Evolutionary conservation across 1,140 invertebrate genomes (phyloP).

Genomic region (Hermetia illucens): DNA sequence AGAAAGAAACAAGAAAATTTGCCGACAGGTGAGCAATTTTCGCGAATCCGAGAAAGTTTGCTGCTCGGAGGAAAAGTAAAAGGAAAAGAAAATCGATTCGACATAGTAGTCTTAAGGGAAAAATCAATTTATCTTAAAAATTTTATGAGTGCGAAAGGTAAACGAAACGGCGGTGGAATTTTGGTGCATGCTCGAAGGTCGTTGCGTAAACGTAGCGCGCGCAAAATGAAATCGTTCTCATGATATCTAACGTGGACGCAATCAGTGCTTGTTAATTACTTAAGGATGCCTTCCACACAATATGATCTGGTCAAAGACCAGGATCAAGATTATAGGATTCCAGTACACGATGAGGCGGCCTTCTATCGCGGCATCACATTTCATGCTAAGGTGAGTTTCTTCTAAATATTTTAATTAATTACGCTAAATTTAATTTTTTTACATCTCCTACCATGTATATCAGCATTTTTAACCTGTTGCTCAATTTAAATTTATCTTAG

Average conservation of each 20-base stretch:
- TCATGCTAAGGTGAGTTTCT: conserved; percentile 89
- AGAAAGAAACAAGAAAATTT: no score
- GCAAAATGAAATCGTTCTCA: conserved; percentile 32
- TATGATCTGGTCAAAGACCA: conserved; percentile 90
- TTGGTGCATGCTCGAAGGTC: conserved; percentile 15
- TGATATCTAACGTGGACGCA: conserved; percentile 32
- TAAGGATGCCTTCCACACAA: conserved; percentile 70
- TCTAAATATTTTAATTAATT: no score
- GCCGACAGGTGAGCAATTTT: no score
- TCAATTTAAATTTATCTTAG: no score
- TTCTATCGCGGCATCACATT: conserved; percentile 94
- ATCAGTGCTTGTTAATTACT: conserved; percentile 32
- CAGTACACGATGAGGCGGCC: conserved; percentile 87
- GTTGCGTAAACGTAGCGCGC: conserved; percentile 27
- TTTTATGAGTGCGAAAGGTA: conserved; percentile 2
- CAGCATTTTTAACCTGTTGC: no score
- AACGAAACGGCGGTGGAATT: background rate
- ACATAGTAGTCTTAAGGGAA: no score
- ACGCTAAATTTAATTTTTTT: no score
- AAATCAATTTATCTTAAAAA: no score
- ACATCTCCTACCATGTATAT: no score
- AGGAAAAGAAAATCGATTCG: no score
- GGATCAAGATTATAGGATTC: conserved; percentile 88
- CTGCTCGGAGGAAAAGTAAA: no score
- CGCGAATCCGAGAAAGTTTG: no score